Evolutionary conservation across 92 coral and sea anemone genomes (phyloP).

Genomic region (Muricea muricata): DNA sequence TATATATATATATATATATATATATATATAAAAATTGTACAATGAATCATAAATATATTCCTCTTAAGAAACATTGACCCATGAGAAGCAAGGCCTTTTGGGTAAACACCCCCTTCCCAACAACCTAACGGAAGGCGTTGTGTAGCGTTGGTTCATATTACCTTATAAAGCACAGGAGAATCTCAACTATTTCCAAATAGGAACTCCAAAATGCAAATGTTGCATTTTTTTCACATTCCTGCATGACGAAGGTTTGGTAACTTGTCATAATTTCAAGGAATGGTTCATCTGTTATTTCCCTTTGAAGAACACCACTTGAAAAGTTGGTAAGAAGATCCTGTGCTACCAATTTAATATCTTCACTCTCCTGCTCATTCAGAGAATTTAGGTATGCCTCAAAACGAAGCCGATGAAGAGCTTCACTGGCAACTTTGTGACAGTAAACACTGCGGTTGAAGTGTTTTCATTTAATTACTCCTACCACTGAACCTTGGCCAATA

Average conservation of each 20-base stretch:
- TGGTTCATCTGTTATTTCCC: conserved; percentile 18
- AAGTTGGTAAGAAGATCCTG: background rate
- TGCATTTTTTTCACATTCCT: conserved; percentile 14
- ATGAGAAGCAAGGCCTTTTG: background rate
- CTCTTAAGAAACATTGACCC: background rate
- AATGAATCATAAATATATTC: background rate
- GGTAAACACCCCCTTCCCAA: background rate
- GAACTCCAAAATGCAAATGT: conserved; percentile 20
- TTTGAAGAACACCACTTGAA: conserved; percentile 17
- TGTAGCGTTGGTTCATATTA: conserved; percentile 4
- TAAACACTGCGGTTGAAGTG: conserved; percentile 18
- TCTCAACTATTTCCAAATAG: conserved; percentile 28
- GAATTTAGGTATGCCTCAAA: conserved; percentile 46
- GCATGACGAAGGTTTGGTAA: conserved; percentile 9
- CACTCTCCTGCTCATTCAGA: background rate
- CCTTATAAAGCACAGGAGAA: conserved; percentile 14
- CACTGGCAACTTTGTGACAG: conserved; percentile 59
- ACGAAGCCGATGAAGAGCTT: conserved; percentile 68
- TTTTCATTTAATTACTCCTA: conserved; percentile 17
- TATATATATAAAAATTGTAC: background rate
- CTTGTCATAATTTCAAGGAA: background rate
- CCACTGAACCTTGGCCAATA: conserved; percentile 18
- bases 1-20: background rate
- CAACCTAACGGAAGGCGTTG: background rate
- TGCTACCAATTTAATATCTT: conserved; percentile 4